A percentile compares a stretch with the other conserved stretches of the same genome.
Conservation (phyloP, 2,888 invertebrate genomes). For the Kuschelorhynchus macadamiae region DNA sequence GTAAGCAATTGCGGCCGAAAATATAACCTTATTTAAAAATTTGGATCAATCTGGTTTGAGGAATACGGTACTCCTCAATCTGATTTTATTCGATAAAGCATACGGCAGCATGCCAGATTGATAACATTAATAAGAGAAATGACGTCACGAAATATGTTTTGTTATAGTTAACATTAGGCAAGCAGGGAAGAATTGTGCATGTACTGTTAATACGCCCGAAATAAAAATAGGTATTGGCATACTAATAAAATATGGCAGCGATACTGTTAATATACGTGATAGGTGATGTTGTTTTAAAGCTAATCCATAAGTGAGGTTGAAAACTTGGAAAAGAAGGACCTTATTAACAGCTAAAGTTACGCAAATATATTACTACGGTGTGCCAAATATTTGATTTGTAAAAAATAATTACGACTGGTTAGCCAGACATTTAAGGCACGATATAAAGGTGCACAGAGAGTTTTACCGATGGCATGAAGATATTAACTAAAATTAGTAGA, state of each 20-base stretch:
- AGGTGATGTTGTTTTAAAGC: constrained; percentile 39
- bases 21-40: constrained; percentile 10
- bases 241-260: constrained; percentile 23
- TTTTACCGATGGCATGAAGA: constrained; percentile 56
- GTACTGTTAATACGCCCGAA: neutral
- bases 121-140: neutral
- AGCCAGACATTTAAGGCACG: constrained; percentile 56
- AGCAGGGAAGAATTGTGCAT: constrained; percentile 6
- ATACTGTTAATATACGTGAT: constrained; percentile 31
- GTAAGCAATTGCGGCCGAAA: neutral
- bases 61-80: constrained; percentile 3
- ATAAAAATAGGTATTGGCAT: constrained; percentile 37
- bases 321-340: constrained; percentile 38
- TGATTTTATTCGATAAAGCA: constrained; percentile 7
- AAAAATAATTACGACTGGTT: constrained; percentile 56
- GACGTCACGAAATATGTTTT: constrained; percentile 9
- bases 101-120: constrained; percentile 7
- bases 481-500: constrained; percentile 55
- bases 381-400: constrained; percentile 53
- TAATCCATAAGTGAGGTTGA: constrained; percentile 6
- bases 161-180: constrained; percentile 43
- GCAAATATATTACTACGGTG: constrained; percentile 49
- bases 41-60: constrained; percentile 7
- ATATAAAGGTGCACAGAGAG: constrained; percentile 54
- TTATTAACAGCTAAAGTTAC: constrained; percentile 52